Evolutionary conservation across 2,113 vertebrate genomes (phyloP).

Genomic region (Vicugna pacos): DNA sequence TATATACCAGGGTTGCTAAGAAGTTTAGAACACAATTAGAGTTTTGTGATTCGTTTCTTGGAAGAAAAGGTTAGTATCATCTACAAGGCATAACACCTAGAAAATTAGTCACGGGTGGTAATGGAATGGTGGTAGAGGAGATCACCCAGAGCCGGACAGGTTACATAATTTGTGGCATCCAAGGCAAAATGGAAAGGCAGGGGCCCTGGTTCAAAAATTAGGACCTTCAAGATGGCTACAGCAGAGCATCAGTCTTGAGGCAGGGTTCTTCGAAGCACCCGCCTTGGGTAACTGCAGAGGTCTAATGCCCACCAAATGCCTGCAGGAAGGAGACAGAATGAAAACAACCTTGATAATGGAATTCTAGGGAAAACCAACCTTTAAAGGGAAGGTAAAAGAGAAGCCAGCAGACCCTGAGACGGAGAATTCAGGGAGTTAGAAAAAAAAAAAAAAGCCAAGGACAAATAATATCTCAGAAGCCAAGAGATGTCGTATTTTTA

Average conservation of each 20-base stretch:
- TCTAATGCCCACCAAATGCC: not conserved
- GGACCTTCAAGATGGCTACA: not conserved
- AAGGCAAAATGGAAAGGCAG: not conserved
- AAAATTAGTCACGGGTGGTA: not conserved
- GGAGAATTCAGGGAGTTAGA: not conserved
- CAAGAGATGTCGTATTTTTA: not conserved
- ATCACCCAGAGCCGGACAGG: not conserved
- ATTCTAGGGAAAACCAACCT: not conserved
- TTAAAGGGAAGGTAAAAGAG: not conserved
- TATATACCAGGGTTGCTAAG: not conserved
- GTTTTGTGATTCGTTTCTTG: not conserved
- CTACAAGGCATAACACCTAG: fast-evolving
- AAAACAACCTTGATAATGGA: not conserved
- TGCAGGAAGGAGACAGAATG: fast-evolving
- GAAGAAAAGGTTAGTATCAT: not conserved
- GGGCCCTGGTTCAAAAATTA: not conserved
- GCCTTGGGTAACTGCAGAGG: fast-evolving
- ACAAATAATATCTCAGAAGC: not conserved
- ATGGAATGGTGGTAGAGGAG: not conserved
- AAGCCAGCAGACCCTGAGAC: not conserved
- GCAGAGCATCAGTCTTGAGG: fast-evolving
- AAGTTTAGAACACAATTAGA: not conserved
- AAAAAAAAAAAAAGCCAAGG: not conserved
- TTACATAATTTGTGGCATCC: not conserved
- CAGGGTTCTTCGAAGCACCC: fast-evolving